Conservation (phyloP, 1,140 invertebrate species). For the Drosophila auraria region DNA sequence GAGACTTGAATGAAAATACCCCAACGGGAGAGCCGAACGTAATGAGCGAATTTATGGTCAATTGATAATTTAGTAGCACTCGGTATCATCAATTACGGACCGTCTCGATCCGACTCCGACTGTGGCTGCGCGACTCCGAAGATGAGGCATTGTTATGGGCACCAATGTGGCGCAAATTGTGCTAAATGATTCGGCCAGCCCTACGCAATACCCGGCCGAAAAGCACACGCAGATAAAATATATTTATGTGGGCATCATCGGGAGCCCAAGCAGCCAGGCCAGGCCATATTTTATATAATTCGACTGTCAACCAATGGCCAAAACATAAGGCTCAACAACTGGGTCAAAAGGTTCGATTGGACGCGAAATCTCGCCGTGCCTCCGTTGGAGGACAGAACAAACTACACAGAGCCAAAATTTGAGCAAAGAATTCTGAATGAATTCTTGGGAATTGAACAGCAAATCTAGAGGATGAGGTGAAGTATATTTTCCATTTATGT, state of each 20-base stretch:
- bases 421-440: background rate
- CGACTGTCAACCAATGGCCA: constrained; percentile 49
- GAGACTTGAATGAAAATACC: constrained; percentile 71
- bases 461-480: too few species aligned
- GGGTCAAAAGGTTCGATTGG: constrained; percentile 39
- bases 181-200: constrained; percentile 74
- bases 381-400: background rate
- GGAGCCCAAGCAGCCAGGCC: background rate
- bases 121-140: constrained; percentile 30
- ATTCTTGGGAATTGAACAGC: background rate
- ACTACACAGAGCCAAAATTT: background rate
- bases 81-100: constrained; percentile 84
- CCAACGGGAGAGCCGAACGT: constrained; percentile 62
- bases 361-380: constrained; percentile 5
- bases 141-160: constrained; percentile 84
- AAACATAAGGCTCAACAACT: constrained; percentile 53
- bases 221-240: constrained; percentile 63
- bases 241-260: constrained; percentile 60
- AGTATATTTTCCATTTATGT: too few species aligned
- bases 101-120: constrained; percentile 12
- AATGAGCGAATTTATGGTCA: constrained; percentile 85
- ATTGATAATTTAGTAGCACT: constrained; percentile 85
- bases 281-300: constrained; percentile 57
- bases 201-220: constrained; percentile 45
- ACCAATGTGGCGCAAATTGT: constrained; percentile 85